Evolutionary conservation across 1,140 invertebrate species (phyloP), one percentile per base, ranked within the genome.

Genomic region (Macrostomum lignano): DNA sequence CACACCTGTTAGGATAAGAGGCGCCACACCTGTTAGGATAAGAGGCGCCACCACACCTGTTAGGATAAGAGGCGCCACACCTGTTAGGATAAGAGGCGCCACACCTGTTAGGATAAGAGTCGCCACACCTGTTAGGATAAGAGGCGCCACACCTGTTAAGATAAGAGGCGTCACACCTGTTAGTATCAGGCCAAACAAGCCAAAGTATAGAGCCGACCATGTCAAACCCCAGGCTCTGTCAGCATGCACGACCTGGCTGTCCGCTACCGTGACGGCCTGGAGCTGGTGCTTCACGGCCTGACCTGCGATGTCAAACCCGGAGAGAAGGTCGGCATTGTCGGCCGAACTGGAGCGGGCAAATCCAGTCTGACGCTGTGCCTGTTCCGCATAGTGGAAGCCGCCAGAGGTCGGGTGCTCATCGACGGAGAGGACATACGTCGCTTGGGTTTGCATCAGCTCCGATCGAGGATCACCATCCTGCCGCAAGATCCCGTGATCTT

Each of bases 401-500:
- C 71, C 25, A 63, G 65, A 34, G 82, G 82, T 7, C 58, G 61
- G 29, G 91, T 96, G 38, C 45, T 68, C 11, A 84, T 96, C 36
- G 88, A 96, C 58, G 73, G 69, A 23, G 49, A 78, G 7, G 70
- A 88, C 48, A 81, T 94, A 40, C 58, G 71, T 1, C 66, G 66
- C 7, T 61, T 94, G 40, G 82, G 81, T 20, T 65, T 96, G 3
- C 78, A 91, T 51, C 69, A 76, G 40, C 54, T 96, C 15, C 64
- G 86, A 64, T 56, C 58, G 13, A 51, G 72, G 40, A 62, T 93
- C 14, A 88, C 81, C 10, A 84, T 86, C 44, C 84, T 88, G 52
- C 74, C 74, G 28, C 74, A 75, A 43, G 49, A 52, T 36, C 57
- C 59, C n/a, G 38, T 52, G 9, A 37, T 61, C 10, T 61, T 61